A percentile compares a stretch with the other conserved stretches of the same genome.
Conservation (phyloP, 2,888 invertebrate species). For the Amblyjoppa proteus region DNA sequence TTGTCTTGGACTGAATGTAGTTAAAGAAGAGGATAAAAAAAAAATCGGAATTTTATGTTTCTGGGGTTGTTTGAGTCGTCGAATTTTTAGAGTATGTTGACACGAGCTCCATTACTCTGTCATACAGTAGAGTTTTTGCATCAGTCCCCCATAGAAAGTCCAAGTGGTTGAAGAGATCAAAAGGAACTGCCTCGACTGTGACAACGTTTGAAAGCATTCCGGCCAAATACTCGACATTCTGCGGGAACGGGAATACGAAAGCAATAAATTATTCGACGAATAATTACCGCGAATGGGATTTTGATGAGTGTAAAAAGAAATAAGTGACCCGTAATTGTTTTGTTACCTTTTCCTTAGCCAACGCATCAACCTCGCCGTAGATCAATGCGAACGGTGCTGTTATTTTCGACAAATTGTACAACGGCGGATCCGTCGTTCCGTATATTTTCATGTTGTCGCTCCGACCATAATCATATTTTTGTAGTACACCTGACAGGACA, state of each 20-base stretch:
- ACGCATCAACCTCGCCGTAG: constrained; percentile 72
- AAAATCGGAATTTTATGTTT: too few relatives aligned
- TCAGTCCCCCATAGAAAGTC: constrained; percentile 70
- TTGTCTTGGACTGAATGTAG: too few relatives aligned
- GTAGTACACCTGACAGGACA: constrained; percentile 55
- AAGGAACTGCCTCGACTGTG: constrained; percentile 56
- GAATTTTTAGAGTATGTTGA: constrained; percentile 18
- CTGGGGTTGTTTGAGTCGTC: too few relatives aligned
- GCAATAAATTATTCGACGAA: not conserved
- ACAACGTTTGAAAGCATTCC: constrained; percentile 68
- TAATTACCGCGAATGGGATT: not conserved
- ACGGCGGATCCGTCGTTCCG: constrained; percentile 65
- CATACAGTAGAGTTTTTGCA: constrained; percentile 65
- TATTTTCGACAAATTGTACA: constrained; percentile 71
- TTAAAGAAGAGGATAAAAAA: too few relatives aligned
- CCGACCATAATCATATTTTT: constrained; percentile 70
- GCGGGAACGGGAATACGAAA: not conserved
- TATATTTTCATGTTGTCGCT: constrained; percentile 67
- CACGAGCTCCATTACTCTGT: constrained; percentile 66
- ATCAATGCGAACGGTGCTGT: constrained; percentile 70
- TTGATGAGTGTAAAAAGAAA: not conserved
- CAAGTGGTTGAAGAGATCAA: constrained; percentile 61
- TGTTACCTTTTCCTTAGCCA: constrained; percentile 62
- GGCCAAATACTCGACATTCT: constrained; percentile 69
- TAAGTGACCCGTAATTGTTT: not conserved